phyloP scores from a whole-genome alignment of 2,888 invertebrate genomes.

The Thelaira solivaga region DNA sequence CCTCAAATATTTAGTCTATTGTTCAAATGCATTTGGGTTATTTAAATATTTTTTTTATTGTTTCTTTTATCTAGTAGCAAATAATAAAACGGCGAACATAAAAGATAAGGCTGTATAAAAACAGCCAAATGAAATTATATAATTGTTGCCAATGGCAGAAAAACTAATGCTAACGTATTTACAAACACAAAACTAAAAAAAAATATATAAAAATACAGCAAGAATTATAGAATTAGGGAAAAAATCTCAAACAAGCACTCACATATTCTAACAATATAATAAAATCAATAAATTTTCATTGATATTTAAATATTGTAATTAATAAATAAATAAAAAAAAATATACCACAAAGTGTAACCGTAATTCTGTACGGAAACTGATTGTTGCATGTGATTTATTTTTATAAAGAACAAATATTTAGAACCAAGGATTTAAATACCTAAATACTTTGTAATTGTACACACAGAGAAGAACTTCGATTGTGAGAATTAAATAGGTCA shows the following conservation, averaged over 20 bases:
- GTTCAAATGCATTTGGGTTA: conserved; percentile 34
- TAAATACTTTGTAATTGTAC: too few relatives aligned
- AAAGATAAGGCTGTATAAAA: conserved; percentile 41
- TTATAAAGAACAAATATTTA: too few relatives aligned
- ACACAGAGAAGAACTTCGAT: too few relatives aligned
- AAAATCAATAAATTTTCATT: conserved; percentile 41
- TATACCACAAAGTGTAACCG: conserved; percentile 48
- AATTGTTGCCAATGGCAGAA: conserved; percentile 49
- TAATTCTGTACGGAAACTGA: conserved; percentile 46
- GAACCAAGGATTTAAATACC: too few relatives aligned
- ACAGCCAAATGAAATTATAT: conserved; percentile 32
- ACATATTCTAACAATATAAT: neutral
- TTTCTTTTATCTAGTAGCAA: conserved; percentile 11
- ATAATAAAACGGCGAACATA: conserved; percentile 18
- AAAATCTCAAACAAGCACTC: neutral
- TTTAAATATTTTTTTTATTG: conserved; percentile 11
- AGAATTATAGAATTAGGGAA: neutral
- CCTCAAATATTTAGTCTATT: conserved; percentile 50
- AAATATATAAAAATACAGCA: neutral
- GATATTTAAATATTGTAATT: conserved; percentile 52
- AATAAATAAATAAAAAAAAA: conserved; percentile 23
- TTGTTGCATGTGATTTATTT: conserved; percentile 28
- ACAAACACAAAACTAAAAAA: neutral
- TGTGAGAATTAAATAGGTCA: too few relatives aligned
- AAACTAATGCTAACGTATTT: neutral